These are phyloP conservation scores for Uria lomvia DNA, from an alignment of 2,113 vertebrate genomes.

Conservation along the genomic window DNA sequence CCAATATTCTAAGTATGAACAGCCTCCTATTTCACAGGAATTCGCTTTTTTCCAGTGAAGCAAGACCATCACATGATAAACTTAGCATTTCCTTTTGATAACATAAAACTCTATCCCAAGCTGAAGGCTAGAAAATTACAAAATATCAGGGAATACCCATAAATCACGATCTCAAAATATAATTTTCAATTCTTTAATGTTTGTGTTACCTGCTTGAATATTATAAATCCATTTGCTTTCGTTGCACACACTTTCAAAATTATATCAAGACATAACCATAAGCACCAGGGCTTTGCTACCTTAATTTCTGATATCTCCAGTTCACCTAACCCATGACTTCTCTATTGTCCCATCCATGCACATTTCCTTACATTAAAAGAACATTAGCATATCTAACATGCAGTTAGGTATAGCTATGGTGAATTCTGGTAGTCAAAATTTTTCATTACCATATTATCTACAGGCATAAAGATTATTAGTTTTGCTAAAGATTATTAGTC, in stretches of 20 bases:
- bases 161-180: neutral
- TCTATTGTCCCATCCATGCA: neutral
- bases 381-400: neutral
- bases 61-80: neutral
- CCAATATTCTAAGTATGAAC: neutral
- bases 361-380: neutral
- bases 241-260: neutral
- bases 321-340: neutral
- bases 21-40: neutral
- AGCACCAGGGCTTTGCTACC: neutral
- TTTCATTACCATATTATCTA: neutral
- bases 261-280: neutral
- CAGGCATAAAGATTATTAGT: neutral
- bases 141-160: neutral
- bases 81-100: neutral
- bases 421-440: neutral
- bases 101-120: neutral
- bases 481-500: neutral
- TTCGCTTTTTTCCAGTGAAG: neutral
- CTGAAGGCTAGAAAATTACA: neutral
- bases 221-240: neutral
- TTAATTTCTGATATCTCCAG: neutral
- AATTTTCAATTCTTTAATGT: neutral
- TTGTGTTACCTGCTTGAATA: neutral
- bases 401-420: neutral